Evolutionary conservation across 2,888 invertebrate species (phyloP).

Genomic region (Cerceris ruficornis): DNA sequence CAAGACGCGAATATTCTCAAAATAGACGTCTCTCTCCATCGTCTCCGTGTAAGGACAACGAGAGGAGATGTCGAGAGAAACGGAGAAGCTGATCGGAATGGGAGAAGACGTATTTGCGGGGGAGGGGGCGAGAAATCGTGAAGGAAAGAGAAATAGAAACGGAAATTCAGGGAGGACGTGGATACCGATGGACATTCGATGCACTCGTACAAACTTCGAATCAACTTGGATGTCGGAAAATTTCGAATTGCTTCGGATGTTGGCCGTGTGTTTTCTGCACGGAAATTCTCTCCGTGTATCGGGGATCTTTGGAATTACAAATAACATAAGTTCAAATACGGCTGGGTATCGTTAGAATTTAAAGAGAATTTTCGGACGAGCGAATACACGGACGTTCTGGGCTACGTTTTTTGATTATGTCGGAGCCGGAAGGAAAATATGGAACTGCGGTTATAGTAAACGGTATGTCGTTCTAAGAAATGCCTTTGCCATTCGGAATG

Average conservation of each 20-base stretch:
- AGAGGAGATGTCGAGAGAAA: constrained; percentile 2
- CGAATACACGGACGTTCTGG: too few relatives aligned
- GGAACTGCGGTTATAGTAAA: too few relatives aligned
- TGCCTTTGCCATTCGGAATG: too few relatives aligned
- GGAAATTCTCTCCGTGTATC: not conserved
- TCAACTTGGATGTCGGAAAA: constrained; percentile 15
- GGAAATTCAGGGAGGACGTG: constrained; percentile 44
- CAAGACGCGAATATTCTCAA: constrained; percentile 43
- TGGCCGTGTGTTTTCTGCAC: not conserved
- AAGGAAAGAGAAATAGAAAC: not conserved
- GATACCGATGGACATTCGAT: constrained; percentile 13
- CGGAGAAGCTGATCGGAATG: constrained; percentile 14
- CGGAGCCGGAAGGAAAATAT: too few relatives aligned
- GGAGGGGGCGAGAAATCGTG: too few relatives aligned
- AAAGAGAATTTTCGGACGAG: too few relatives aligned
- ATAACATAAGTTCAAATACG: too few relatives aligned
- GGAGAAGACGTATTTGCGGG: not conserved
- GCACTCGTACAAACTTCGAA: not conserved
- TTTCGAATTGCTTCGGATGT: constrained; percentile 2
- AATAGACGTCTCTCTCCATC: constrained; percentile 31
- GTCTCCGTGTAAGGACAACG: not conserved
- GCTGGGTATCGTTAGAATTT: too few relatives aligned
- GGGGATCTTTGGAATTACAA: too few relatives aligned
- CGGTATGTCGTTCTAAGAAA: too few relatives aligned
- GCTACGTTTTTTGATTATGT: too few relatives aligned